These are phyloP conservation scores for Drosophila atripex DNA, from an alignment of 2,888 invertebrate species.

Conservation along the genomic window DNA sequence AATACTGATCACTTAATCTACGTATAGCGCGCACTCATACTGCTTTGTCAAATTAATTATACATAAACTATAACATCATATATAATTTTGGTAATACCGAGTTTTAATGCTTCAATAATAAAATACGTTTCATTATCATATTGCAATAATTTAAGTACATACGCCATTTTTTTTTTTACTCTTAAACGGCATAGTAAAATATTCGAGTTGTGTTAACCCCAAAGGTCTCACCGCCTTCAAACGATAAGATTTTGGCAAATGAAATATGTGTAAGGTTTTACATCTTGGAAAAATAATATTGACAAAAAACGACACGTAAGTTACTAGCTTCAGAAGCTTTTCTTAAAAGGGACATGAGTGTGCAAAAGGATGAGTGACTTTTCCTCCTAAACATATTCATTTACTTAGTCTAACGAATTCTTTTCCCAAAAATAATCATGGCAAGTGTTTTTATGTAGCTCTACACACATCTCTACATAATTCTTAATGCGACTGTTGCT, in stretches of 20 bases:
- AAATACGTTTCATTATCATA: conserved; percentile 47
- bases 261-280: not conserved
- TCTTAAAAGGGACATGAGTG: conserved; percentile 24
- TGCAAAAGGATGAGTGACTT: conserved; percentile 41
- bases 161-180: conserved; percentile 1
- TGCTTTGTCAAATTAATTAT: conserved; percentile 35
- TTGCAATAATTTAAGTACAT: conserved; percentile 72
- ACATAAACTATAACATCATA: conserved; percentile 60
- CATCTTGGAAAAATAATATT: conserved; percentile 1
- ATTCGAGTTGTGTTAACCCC: not conserved
- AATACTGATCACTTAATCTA: conserved; percentile 74
- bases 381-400: not conserved
- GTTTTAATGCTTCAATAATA: conserved; percentile 35
- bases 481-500: conserved; percentile 60
- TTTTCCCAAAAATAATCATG: conserved; percentile 63
- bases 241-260: not conserved
- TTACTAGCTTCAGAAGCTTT: conserved; percentile 48
- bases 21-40: conserved; percentile 43
- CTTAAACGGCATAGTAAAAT: not conserved
- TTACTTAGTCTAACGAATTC: conserved; percentile 47
- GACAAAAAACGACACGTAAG: conserved; percentile 17
- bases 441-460: conserved; percentile 70
- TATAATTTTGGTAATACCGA: conserved; percentile 26
- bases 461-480: conserved; percentile 27
- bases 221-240: not conserved